Conservation (phyloP, 2,113 vertebrate species). For the Phocoena phocoena region DNA sequence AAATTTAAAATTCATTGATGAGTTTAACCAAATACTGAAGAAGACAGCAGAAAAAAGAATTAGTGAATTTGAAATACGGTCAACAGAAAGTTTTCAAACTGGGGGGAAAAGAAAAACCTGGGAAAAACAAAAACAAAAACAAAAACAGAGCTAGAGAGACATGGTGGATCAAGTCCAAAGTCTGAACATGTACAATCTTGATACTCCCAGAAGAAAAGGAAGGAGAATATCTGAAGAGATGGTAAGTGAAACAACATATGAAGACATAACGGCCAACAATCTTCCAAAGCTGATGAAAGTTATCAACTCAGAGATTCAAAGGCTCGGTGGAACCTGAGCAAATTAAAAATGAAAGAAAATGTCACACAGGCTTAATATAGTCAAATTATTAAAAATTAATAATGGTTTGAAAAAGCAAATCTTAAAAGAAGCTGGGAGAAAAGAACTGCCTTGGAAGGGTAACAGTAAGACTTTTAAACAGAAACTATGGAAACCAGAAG, state of each 20-base stretch:
- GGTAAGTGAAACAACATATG: not conserved
- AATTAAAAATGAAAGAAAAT: not conserved
- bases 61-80: not conserved
- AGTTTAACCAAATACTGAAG: not conserved
- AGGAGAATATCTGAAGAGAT: not conserved
- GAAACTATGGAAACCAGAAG: not conserved
- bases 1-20: not conserved
- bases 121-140: not conserved
- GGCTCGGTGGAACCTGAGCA: not conserved
- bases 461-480: not conserved
- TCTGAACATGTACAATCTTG: not conserved
- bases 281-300: conserved; percentile 2
- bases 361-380: not conserved
- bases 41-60: not conserved
- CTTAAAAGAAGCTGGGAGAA: not conserved
- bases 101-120: not conserved
- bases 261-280: not conserved
- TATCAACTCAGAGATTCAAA: not conserved
- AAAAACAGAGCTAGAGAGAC: not conserved
- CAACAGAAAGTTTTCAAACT: not conserved
- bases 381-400: not conserved
- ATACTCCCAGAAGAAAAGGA: not conserved
- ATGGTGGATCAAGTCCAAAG: not conserved
- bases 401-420: not conserved
- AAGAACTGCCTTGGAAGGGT: not conserved